Evolutionary conservation across 1,140 invertebrate genomes (phyloP).

Genomic region (Helicorthomorpha holstii): DNA sequence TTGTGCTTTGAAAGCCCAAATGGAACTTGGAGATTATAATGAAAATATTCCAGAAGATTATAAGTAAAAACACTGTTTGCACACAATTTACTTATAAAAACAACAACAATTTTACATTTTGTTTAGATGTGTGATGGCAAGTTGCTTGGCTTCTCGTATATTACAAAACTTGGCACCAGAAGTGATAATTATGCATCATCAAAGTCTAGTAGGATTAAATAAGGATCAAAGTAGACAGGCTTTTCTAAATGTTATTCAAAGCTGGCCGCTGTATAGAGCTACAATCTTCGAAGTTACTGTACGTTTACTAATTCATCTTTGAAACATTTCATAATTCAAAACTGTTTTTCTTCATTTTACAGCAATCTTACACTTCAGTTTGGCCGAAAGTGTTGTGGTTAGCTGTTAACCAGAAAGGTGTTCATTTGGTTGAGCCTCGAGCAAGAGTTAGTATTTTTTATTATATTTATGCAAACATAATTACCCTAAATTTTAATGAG

Average conservation of each 20-base stretch:
- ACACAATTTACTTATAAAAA: background rate
- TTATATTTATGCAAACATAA: background rate
- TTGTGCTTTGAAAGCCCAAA: slow-evolving; percentile 79
- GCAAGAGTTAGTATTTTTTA: slow-evolving; percentile 36
- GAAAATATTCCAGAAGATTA: slow-evolving; percentile 17
- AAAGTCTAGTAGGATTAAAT: slow-evolving; percentile 66
- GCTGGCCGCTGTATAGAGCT: slow-evolving; percentile 79
- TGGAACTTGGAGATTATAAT: slow-evolving; percentile 77
- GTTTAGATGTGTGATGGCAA: slow-evolving; percentile 54
- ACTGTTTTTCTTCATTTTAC: slow-evolving; percentile 16
- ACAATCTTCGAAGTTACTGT: slow-evolving; percentile 90
- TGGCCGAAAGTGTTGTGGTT: slow-evolving; percentile 75
- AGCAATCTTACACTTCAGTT: slow-evolving; percentile 91
- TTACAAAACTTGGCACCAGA: slow-evolving; percentile 52
- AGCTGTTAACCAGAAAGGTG: slow-evolving; percentile 78
- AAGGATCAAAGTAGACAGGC: slow-evolving; percentile 72
- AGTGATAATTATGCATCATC: slow-evolving; percentile 68
- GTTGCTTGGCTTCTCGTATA: slow-evolving; percentile 64
- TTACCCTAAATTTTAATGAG: background rate
- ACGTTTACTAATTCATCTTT: slow-evolving; percentile 10
- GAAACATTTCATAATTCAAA: background rate
- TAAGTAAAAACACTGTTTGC: background rate
- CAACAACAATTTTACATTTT: background rate
- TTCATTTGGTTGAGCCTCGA: slow-evolving; percentile 74
- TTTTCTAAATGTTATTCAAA: slow-evolving; percentile 82